Evolutionary conservation across 2,888 invertebrate species (phyloP).

Genomic region (Tinea semifulvella): DNA sequence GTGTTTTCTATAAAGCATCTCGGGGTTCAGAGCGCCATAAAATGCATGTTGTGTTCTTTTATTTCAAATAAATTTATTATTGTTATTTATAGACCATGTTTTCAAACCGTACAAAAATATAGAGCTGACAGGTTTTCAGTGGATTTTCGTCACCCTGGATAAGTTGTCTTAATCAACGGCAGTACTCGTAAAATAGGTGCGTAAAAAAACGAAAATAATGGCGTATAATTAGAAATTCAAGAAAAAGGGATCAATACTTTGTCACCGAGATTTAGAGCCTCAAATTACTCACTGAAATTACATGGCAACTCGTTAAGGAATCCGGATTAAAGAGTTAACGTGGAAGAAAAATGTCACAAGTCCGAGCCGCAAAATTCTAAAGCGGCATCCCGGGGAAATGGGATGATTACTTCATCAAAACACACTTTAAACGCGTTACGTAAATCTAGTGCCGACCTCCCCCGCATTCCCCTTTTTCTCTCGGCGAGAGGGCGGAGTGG

Average conservation of each 20-base stretch:
- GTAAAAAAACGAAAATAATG: too few relatives aligned
- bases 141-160: too few relatives aligned
- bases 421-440: slow-evolving; percentile 68
- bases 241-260: slow-evolving; percentile 3
- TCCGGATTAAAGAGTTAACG: slow-evolving; percentile 56
- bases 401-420: slow-evolving; percentile 68
- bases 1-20: too few relatives aligned
- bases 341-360: slow-evolving; percentile 42
- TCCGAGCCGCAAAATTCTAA: slow-evolving; percentile 61
- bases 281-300: slow-evolving; percentile 44
- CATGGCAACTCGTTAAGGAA: slow-evolving; percentile 52
- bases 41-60: too few relatives aligned
- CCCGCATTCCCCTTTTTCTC: slow-evolving; percentile 30
- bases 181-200: too few relatives aligned
- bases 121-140: too few relatives aligned
- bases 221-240: not conserved
- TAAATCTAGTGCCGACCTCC: slow-evolving; percentile 62
- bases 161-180: slow-evolving; percentile 5
- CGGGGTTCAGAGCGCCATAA: too few relatives aligned
- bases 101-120: too few relatives aligned
- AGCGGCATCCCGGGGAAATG: slow-evolving; percentile 58
- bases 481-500: slow-evolving; percentile 39
- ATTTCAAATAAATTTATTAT: too few relatives aligned
- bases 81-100: too few relatives aligned
- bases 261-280: slow-evolving; percentile 16